Evolutionary conservation across 2,888 invertebrate genomes (phyloP), one percentile per base, ranked within the genome.

Genomic region (Drosophila kokeensis): DNA sequence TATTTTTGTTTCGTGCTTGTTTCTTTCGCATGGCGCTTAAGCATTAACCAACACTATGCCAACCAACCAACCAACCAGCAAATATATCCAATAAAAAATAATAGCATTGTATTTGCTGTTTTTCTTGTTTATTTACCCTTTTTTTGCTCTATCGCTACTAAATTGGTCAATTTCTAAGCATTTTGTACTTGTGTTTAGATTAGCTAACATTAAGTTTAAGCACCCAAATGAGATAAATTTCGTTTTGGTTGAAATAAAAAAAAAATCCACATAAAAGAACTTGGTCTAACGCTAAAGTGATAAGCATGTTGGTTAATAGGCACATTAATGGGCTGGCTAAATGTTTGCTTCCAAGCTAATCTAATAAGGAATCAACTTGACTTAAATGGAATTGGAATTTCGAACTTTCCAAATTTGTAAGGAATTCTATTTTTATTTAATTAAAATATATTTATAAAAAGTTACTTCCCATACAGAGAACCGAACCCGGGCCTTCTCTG

Each of bases 391-490:
- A 45, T 7, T 21, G 21, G 4, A 13, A 7, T 24, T 24, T 15
- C 4, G 7, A 24, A 13, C 24, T 24, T 24, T 24, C 45, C 45
- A 21, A 21, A 21, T 24, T 24, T 24, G 45, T 7, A 7, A 21
- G 21, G 7, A 2, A 24, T 24, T 24, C 21, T 24, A 8, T 45
- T 24, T 45, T 45, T 15, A 4, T 15, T 45, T 7, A 15, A 13
- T n/a, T 11, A 6, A 18, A 10, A 49, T 49, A 7, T 24, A 27
- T 18, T n/a, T 49, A 24, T 63, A 73, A 66, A 69, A 61, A 57
- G 1, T 6, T 63, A 30, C 29, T 93, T 96, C 96, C 97, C 96
- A 97, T 96, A 97, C 96, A 96, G 96, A 96, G 96, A 96, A 96
- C 96, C 96, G 96, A 96, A 96, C 96, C 96, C 96, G 96, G 95